Evolutionary conservation across 2,888 invertebrate genomes (phyloP).

Genomic region (Xestia rhomboidea): DNA sequence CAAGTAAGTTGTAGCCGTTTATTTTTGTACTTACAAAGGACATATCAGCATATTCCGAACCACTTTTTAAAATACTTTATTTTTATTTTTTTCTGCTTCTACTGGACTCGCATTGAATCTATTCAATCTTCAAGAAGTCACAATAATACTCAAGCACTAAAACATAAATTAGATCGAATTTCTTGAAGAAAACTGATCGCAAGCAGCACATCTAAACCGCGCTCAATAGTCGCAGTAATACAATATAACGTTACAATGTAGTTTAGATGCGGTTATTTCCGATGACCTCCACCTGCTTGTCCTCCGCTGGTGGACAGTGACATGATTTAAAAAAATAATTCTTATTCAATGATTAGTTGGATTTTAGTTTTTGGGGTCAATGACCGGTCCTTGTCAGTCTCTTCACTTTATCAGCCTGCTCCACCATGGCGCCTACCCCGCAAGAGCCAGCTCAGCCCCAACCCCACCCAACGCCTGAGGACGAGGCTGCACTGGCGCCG

Average conservation of each 20-base stretch:
- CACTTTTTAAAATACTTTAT: too few species aligned
- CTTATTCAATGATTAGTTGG: too few species aligned
- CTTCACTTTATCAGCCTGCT: not conserved
- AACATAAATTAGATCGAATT: not conserved
- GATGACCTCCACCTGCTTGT: too few species aligned
- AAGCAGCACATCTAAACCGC: not conserved
- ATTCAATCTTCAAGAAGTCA: not conserved
- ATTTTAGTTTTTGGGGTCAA: not conserved
- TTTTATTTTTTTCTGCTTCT: too few species aligned
- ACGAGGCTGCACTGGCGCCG: not conserved
- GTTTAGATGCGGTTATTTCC: too few species aligned
- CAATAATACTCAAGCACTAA: not conserved
- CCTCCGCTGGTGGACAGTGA: too few species aligned
- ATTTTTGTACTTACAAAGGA: not conserved
- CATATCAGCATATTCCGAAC: too few species aligned
- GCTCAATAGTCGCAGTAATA: not conserved
- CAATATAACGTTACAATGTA: not conserved
- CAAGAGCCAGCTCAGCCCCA: constrained; percentile 34
- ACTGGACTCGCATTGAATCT: not conserved
- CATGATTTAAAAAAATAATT: not conserved
- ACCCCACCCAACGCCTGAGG: not conserved
- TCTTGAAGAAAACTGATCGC: too few species aligned
- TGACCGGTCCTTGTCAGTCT: not conserved
- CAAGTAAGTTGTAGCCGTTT: not conserved
- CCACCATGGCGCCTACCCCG: constrained; percentile 53